Evolutionary conservation across 2,113 vertebrate species (phyloP), one percentile per base, ranked within the genome.

Genomic region (Phrynosoma platyrhinos): DNA sequence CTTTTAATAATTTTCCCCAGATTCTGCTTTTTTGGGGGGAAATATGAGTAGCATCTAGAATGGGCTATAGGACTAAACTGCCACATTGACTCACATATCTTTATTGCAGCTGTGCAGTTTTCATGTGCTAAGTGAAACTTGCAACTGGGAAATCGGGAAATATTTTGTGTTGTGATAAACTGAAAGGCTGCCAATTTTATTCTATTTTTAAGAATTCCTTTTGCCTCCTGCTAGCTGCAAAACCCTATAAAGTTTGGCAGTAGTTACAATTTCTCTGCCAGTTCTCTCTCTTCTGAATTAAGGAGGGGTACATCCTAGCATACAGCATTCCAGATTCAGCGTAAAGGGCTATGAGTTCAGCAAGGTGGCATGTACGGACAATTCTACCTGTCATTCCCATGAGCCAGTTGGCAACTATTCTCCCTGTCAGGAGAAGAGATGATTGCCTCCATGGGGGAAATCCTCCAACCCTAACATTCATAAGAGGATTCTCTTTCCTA

Each of bases 401-500:
- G 84, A 91, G 69, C 18, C 87, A 85, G 77, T 83, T 87, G 87
- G 91, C 91, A 92, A 20, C 68, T 21, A 55, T 52, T 16, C 1
- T 52, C 0, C 68, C 79, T 86, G 64, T 83, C 64, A 91, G 87
- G 80, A 90, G 82, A 42, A 64, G 64, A 90, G 36, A 86, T 89
- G 81, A 78, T 20, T 92, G 64, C 74, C 78, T 87, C 64, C 64
- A 68, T 0, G 0, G 72, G 42, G 42, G 82, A 92, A 94, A 86
- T 18, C 53, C 80, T 86, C 52, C 91, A 90, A 93, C 87, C 42
- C 7, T n/a, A 88, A 18, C 7, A 77, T 89, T 93, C 53, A 89
- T 30, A 30, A 88, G 42, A 92, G 55, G 91, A 92, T 90, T 86
- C 74, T 81, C 68, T 91, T 85, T 85, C 79, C 89, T 90, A 90